A percentile compares a stretch with the other conserved stretches of the same genome.
phyloP scores from a whole-genome alignment of 2,888 invertebrate genomes.

The Polyploca ridens region DNA sequence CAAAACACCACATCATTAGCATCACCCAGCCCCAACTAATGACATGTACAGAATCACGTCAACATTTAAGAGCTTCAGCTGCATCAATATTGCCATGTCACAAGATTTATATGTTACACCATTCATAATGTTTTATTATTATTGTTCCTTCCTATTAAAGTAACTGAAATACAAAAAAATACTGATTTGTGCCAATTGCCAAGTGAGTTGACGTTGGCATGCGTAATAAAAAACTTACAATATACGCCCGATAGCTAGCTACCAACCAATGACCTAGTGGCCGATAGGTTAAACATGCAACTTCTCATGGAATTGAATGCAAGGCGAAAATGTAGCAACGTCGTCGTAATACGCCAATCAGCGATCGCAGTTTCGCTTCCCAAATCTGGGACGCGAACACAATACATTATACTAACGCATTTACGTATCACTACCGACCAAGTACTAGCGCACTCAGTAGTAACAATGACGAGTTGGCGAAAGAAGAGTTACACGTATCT shows the following conservation, averaged over 20 bases:
- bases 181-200: not conserved
- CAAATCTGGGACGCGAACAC: conserved; percentile 76
- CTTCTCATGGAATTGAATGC: conserved; percentile 80
- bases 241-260: conserved; percentile 29
- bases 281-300: conserved; percentile 72
- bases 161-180: not conserved
- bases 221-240: not conserved
- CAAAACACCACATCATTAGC: conserved; percentile 27
- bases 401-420: conserved; percentile 55
- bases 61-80: too few relatives aligned
- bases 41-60: too few relatives aligned
- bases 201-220: not conserved
- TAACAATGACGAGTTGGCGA: conserved; percentile 64
- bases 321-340: conserved; percentile 80
- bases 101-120: too few relatives aligned
- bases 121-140: too few relatives aligned
- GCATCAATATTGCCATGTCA: not conserved
- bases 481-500: conserved; percentile 65
- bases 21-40: not conserved
- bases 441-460: conserved; percentile 56
- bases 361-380: conserved; percentile 76
- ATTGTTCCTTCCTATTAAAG: too few relatives aligned
- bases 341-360: conserved; percentile 76
- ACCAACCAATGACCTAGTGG: conserved; percentile 70
- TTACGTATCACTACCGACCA: conserved; percentile 37